Base-by-base conservation (phyloP, 35 echinoderm and acorn worm species). In the Lytechinus pictus region DNA sequence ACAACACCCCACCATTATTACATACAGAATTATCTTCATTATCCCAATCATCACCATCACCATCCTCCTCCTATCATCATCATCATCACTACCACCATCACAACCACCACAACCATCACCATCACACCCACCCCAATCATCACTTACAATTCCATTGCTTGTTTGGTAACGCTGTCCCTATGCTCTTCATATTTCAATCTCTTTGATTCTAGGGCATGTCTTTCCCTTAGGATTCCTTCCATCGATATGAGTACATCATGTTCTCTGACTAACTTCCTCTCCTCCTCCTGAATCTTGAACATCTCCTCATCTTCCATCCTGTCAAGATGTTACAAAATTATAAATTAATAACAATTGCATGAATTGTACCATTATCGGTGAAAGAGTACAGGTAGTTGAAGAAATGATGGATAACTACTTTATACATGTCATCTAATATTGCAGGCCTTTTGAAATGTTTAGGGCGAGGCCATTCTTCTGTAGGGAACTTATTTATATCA, bases 221-320 rank as follows among this genome's bases (percentile, higher is more conserved):
- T 97, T 60, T 95, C 95, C 57, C 94, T 87, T 24, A 97, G 51
- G 33, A 95, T 96, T 12, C 94, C 14, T 19, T 96, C 87, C 87
- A 97, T 96, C 1, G 92, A 95, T 19, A 54, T 53, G 9, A 96
- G 24, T 54, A 97, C 92, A 16, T 97, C 96, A 60, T 96, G 87
- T 87, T 97, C 96, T 71, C 97, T 95, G 44, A 97, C 71, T 19
- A 87, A 72, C 61, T 54, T 87, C 52, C 95, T 96, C 92, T 97
- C 97, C 55, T 96, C 97, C 53, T 94, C 21, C 27, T 92, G 58
- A 12, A 97, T 79, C 60, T 86, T 93, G 95, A 97, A 97, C 10
- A 86, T 96, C 54, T 96, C 94, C 52, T 97, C 97, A 61, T 96
- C 19, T 54, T 97, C 97, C 97, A 97, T 96, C 86, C 97, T 97